A percentile compares a stretch with the other conserved stretches of the same genome.
phyloP scores from a whole-genome alignment of 2,888 invertebrate genomes.

The Vannuccia rotundouncinata region DNA sequence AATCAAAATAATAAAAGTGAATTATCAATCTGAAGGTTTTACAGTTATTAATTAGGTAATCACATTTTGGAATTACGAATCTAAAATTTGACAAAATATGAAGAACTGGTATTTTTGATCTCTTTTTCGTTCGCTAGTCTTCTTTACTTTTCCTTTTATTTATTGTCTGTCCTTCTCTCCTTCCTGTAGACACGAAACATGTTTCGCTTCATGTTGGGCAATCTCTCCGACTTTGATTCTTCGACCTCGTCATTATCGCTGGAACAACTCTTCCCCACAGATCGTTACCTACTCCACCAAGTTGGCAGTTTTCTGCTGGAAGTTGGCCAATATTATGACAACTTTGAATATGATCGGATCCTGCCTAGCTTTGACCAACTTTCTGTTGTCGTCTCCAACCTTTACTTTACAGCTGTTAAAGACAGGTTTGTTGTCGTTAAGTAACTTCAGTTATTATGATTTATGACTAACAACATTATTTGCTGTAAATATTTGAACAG shows the following conservation, averaged over 20 bases:
- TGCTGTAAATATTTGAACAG: too few relatives aligned
- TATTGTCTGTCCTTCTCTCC: neutral
- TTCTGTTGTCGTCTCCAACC: conserved; percentile 63
- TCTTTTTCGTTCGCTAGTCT: neutral
- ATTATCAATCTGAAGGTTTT: too few relatives aligned
- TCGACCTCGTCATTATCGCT: conserved; percentile 45
- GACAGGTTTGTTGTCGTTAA: conserved; percentile 50
- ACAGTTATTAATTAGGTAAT: too few relatives aligned
- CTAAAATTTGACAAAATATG: too few relatives aligned
- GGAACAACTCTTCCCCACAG: neutral
- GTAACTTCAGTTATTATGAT: neutral
- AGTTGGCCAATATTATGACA: conserved; percentile 46
- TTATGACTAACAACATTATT: neutral
- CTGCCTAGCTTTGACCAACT: conserved; percentile 47
- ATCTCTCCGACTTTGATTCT: conserved; percentile 55
- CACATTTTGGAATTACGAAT: too few relatives aligned
- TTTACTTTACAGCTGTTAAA: conserved; percentile 64
- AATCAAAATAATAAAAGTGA: too few relatives aligned
- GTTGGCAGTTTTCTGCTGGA: neutral
- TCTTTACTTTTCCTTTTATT: neutral
- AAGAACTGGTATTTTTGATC: too few relatives aligned
- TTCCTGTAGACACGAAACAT: conserved; percentile 66
- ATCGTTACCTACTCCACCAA: conserved; percentile 30
- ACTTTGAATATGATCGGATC: conserved; percentile 45
- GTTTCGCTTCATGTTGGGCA: conserved; percentile 74